Percentiles rank a stretch among this genome's conserved stretches.
Conservation (phyloP, 1,140 invertebrate genomes). For the Cepaea nemoralis region DNA sequence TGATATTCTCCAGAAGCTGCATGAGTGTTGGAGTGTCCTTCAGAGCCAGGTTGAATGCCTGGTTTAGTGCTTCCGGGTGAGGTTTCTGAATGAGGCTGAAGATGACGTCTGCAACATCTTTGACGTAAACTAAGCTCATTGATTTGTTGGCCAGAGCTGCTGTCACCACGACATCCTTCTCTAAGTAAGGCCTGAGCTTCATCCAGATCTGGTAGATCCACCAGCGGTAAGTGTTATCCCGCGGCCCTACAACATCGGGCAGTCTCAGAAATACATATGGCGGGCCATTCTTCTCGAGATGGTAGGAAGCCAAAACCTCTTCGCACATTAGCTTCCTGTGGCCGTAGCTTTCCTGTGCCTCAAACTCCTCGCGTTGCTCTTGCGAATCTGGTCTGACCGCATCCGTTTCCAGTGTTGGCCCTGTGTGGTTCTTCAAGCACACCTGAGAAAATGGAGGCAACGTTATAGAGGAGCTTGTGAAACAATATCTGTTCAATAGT, state of each 20-base stretch:
- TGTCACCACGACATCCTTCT: slow-evolving; percentile 62
- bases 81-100: slow-evolving; percentile 46
- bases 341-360: slow-evolving; percentile 70
- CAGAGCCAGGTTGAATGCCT: slow-evolving; percentile 72
- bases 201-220: slow-evolving; percentile 75
- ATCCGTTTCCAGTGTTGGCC: slow-evolving; percentile 62
- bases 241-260: slow-evolving; percentile 74
- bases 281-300: slow-evolving; percentile 52
- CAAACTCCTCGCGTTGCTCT: slow-evolving; percentile 54
- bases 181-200: slow-evolving; percentile 58
- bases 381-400: slow-evolving; percentile 67
- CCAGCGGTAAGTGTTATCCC: slow-evolving; percentile 73
- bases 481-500: not conserved
- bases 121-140: slow-evolving; percentile 73
- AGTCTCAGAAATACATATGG: slow-evolving; percentile 72
- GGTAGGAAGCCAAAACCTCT: slow-evolving; percentile 66
- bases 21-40: slow-evolving; percentile 62
- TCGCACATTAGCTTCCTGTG: slow-evolving; percentile 72
- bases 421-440: slow-evolving; percentile 62
- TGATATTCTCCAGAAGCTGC: slow-evolving; percentile 64
- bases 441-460: slow-evolving; percentile 54
- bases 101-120: slow-evolving; percentile 72
- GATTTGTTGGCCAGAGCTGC: slow-evolving; percentile 56
- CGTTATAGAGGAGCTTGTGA: not conserved
- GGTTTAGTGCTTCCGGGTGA: slow-evolving; percentile 55